Conservation (phyloP, 2,113 vertebrate genomes). For the Sciurus niger region DNA sequence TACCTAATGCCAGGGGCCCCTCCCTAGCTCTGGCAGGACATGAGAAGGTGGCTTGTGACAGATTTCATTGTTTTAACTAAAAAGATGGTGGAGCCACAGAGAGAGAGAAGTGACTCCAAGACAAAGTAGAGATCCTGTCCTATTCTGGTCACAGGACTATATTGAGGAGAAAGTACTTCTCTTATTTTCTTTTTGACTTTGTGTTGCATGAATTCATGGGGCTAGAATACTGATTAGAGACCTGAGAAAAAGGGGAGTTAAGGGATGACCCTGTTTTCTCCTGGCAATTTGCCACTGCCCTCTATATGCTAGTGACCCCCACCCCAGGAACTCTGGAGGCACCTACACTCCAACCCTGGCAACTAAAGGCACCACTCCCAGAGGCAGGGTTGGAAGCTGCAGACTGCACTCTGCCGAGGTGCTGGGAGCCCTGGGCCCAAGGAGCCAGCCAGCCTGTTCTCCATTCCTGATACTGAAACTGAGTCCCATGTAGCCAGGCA, state of each 20-base stretch:
- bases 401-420: neutral
- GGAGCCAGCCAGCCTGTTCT: neutral
- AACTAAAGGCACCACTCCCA: neutral
- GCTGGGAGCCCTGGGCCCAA: neutral
- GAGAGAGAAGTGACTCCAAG: too few species aligned
- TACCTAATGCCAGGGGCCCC: neutral
- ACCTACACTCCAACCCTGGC: neutral
- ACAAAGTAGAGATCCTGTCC: neutral
- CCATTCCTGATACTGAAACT: neutral
- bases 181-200: neutral
- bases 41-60: neutral
- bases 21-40: neutral
- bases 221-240: too few species aligned
- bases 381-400: neutral
- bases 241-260: neutral
- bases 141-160: neutral
- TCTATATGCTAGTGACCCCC: neutral
- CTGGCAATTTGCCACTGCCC: too few species aligned
- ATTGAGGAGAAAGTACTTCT: neutral
- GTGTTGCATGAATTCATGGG: neutral
- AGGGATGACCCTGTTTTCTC: neutral
- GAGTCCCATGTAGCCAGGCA: neutral
- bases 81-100: neutral
- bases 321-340: fast-evolving
- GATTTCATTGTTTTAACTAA: neutral